Evolutionary conservation across 2,888 invertebrate genomes (phyloP).

Genomic region (Pseudolycoriella hygida): DNA sequence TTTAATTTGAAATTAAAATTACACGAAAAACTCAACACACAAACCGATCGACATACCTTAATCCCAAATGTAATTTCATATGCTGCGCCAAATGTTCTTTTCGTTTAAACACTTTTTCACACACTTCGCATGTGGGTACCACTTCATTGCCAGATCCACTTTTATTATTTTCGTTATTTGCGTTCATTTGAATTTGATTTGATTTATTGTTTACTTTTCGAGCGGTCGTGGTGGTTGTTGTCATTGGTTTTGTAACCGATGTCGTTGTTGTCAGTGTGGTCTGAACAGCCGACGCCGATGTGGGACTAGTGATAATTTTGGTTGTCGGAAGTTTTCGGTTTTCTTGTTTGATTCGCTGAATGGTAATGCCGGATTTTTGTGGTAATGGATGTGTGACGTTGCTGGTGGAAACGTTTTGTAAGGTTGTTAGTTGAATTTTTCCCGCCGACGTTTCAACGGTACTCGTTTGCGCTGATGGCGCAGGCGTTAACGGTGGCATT

Average conservation of each 20-base stretch:
- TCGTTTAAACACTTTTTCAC: constrained; percentile 45
- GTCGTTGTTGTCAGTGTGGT: constrained; percentile 15
- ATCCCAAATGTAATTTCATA: constrained; percentile 44
- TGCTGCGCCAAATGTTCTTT: constrained; percentile 53
- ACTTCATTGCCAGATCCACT: neutral
- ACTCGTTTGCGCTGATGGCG: neutral
- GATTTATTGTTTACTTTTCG: neutral
- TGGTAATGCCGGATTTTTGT: constrained; percentile 14
- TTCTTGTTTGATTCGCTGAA: constrained; percentile 20
- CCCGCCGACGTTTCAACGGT: neutral
- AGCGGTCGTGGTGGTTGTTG: constrained; percentile 6
- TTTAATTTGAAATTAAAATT: no score
- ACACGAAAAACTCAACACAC: no score
- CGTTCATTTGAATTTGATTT: neutral
- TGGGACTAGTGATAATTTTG: constrained; percentile 20
- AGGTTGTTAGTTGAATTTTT: constrained; percentile 15
- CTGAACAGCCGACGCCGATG: constrained; percentile 16
- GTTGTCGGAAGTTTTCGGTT: neutral
- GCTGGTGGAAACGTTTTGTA: constrained; percentile 9
- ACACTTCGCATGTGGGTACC: constrained; percentile 32
- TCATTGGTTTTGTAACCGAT: constrained; percentile 7
- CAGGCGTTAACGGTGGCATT: neutral
- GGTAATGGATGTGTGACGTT: constrained; percentile 12
- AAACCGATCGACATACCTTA: constrained; percentile 17
- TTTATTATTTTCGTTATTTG: neutral